Evolutionary conservation across 2,797 vertebrate species (phyloP).

Genomic region (Melanotaenia maccullochi): DNA sequence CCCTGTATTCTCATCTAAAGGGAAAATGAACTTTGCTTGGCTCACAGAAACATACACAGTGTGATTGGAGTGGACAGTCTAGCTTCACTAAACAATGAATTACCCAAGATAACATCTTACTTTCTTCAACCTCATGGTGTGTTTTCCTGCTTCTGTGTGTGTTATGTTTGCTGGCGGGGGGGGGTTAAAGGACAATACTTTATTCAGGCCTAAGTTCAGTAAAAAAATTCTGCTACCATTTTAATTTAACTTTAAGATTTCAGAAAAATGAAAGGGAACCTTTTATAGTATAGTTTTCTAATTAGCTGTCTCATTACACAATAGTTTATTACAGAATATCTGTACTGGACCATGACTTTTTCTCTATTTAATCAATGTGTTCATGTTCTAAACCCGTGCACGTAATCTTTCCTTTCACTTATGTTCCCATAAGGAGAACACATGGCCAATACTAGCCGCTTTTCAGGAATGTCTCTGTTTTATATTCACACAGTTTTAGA

Average conservation of each 20-base stretch:
- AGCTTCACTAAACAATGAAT: conserved; percentile 59
- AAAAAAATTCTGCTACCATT: conserved; percentile 7
- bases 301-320: not conserved
- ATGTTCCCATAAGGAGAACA: not conserved
- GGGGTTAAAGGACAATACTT: conserved; percentile 19
- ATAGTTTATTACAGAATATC: not conserved
- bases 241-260: not conserved
- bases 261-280: not conserved
- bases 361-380: not conserved
- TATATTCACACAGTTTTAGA: conserved; percentile 42
- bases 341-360: not conserved
- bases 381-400: not conserved
- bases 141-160: conserved; percentile 52
- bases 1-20: conserved; percentile 45
- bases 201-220: conserved; percentile 37
- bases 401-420: conserved; percentile 7
- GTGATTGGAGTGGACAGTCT: conserved; percentile 54
- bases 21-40: conserved; percentile 43
- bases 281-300: not conserved
- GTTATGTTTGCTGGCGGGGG: not conserved
- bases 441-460: not conserved
- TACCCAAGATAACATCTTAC: conserved; percentile 52
- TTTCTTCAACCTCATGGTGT: conserved; percentile 54
- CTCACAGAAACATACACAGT: conserved; percentile 43
- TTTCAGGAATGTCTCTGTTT: conserved; percentile 25